A percentile compares a stretch with the other conserved stretches of the same genome.
phyloP scores from a whole-genome alignment of 2,113 vertebrate genomes.

The Chaetops frenatus region DNA sequence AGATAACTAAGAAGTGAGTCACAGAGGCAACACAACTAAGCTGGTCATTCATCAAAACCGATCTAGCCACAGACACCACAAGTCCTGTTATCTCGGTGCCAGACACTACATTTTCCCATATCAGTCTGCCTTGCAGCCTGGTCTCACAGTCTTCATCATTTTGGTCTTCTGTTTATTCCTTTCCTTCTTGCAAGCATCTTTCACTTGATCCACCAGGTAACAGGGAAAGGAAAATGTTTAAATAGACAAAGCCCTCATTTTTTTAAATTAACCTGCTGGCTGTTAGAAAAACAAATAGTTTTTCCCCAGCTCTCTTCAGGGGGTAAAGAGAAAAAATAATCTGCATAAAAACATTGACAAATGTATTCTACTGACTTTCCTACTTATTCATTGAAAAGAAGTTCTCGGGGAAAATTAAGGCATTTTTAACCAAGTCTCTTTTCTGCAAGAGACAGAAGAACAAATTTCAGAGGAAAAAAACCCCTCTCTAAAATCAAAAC shows the following conservation, averaged over 20 bases:
- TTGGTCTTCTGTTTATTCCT: not conserved
- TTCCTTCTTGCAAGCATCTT: constrained; percentile 8
- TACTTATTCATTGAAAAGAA: not conserved
- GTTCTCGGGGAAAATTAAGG: not conserved
- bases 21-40: constrained; percentile 49
- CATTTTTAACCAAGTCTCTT: not conserved
- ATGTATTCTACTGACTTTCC: not conserved
- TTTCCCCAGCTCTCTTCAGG: not conserved
- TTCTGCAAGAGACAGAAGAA: not conserved
- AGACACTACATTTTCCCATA: constrained; percentile 62
- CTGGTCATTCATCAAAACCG: constrained; percentile 66
- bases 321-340: not conserved
- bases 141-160: not conserved
- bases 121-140: constrained; percentile 30
- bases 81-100: constrained; percentile 47
- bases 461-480: not conserved
- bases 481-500: not conserved
- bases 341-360: not conserved
- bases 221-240: not conserved
- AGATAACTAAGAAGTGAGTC: constrained; percentile 52
- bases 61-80: constrained; percentile 38
- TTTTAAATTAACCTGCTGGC: not conserved
- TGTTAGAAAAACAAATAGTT: not conserved
- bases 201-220: not conserved
- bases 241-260: not conserved